Evolutionary conservation across 2,888 invertebrate genomes (phyloP).

Genomic region (Hesperia comma): DNA sequence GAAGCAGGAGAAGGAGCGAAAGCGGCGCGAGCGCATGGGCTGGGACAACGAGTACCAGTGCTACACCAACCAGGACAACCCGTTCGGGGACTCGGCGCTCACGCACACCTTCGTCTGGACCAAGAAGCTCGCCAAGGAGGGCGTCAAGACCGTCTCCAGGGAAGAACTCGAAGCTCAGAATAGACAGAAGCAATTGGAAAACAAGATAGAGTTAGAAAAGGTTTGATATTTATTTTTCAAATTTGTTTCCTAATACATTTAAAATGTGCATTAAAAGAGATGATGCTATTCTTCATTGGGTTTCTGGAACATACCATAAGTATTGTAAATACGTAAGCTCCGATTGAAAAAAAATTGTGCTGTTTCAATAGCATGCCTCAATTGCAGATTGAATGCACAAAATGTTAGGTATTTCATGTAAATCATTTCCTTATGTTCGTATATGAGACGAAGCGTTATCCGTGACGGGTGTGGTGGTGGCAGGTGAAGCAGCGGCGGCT

Average conservation of each 20-base stretch:
- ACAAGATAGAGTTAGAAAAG: conserved; percentile 96
- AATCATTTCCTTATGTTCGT: too few species aligned
- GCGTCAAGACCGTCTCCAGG: conserved; percentile 89
- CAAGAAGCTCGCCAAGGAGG: conserved; percentile 97
- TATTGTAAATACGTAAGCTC: too few species aligned
- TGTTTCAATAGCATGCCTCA: too few species aligned
- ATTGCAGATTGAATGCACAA: too few species aligned
- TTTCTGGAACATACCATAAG: too few species aligned
- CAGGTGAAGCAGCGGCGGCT: conserved; percentile 94
- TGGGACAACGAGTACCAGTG: conserved; percentile 99
- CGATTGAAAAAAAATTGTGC: too few species aligned
- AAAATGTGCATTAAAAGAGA: too few species aligned
- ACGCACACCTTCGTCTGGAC: conserved; percentile 98
- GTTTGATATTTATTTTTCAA: conserved; percentile 58
- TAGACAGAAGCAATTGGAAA: conserved; percentile 94
- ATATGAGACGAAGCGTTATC: too few species aligned
- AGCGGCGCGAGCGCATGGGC: conserved; percentile 95
- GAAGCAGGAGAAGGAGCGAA: conserved; percentile 95
- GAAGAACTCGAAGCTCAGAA: conserved; percentile 93
- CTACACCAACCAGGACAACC: conserved; percentile 99
- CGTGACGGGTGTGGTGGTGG: conserved; percentile 2
- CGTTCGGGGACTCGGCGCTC: conserved; percentile 98
- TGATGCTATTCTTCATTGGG: too few species aligned
- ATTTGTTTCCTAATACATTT: too few species aligned
- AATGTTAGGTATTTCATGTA: too few species aligned